A percentile compares a stretch with the other conserved stretches of the same genome.
Evolutionary conservation across 2,113 vertebrate genomes (phyloP).

Genomic region (Perca flavescens): DNA sequence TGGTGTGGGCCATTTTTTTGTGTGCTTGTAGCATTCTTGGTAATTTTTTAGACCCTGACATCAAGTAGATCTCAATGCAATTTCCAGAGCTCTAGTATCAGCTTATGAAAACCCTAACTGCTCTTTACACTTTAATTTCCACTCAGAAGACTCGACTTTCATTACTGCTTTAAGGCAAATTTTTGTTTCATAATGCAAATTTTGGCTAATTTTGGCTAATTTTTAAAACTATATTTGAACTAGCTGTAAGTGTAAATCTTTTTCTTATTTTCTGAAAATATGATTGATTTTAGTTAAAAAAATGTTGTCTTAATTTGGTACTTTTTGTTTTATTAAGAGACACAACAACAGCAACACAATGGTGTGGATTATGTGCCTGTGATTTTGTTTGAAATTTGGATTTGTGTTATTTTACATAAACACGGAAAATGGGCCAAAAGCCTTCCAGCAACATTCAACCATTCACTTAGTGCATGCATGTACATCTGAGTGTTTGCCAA

Average conservation of each 20-base stretch:
- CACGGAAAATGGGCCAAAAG: conserved; percentile 20
- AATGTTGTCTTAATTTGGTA: conserved; percentile 1
- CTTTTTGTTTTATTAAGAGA: not conserved
- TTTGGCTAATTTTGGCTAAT: not conserved
- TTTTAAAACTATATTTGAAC: not conserved
- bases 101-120: no score
- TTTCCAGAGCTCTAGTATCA: no score
- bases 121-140: no score
- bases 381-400: conserved; percentile 18
- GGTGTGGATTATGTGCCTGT: not conserved
- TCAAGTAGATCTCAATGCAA: no score
- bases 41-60: no score
- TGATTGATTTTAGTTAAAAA: not conserved
- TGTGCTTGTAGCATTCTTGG: no score
- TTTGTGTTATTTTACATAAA: conserved; percentile 28
- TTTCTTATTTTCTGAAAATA: not conserved
- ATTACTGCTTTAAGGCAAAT: not conserved
- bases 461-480: conserved; percentile 5
- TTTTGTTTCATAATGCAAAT: not conserved
- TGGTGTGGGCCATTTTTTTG: no score
- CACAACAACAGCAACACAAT: not conserved
- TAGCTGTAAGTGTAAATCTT: not conserved
- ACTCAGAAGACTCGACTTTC: no score
- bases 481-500: conserved; percentile 14
- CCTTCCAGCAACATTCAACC: conserved; percentile 21